A percentile compares a stretch with the other conserved stretches of the same genome.
Evolutionary conservation across 1,140 invertebrate genomes (phyloP).

Genomic region (Drosophila fuyamai): DNA sequence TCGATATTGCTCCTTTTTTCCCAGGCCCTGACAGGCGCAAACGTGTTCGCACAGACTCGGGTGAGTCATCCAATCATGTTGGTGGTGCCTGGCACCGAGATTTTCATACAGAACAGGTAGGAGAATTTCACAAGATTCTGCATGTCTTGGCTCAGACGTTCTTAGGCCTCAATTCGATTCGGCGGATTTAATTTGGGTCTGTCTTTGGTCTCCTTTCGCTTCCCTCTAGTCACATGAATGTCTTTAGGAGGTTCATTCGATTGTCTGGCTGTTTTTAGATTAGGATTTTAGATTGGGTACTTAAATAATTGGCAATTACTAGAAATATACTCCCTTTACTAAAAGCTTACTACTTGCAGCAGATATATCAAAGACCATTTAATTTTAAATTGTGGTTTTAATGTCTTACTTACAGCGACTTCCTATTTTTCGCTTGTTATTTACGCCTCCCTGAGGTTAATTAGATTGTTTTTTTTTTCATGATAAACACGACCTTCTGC

Average conservation of each 20-base stretch:
- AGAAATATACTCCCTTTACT: neutral
- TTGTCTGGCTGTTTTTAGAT: neutral
- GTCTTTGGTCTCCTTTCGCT: neutral
- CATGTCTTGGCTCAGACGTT: constrained; percentile 40
- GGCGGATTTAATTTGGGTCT: constrained; percentile 21
- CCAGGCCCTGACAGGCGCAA: constrained; percentile 62
- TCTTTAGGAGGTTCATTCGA: neutral
- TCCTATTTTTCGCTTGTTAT: constrained; percentile 11
- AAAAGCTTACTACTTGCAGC: neutral
- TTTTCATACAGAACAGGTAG: constrained; percentile 33
- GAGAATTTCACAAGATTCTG: constrained; percentile 69
- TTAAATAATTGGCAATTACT: no score
- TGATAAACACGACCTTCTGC: constrained; percentile 35
- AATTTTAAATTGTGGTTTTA: neutral
- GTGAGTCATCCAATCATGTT: constrained; percentile 50
- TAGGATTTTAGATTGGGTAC: neutral
- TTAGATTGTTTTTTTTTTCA: constrained; percentile 17
- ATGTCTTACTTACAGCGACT: neutral
- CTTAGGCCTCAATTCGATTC: constrained; percentile 22
- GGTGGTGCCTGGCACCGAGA: constrained; percentile 46
- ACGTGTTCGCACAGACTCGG: constrained; percentile 48
- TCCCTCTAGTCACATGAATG: neutral
- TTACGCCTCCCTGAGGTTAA: neutral
- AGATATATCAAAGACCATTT: neutral
- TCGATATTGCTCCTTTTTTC: constrained; percentile 69